A percentile compares a stretch with the other conserved stretches of the same genome.
These are phyloP conservation scores for Procavia capensis DNA, from an alignment of 2,113 vertebrate species.

Conservation along the genomic window DNA sequence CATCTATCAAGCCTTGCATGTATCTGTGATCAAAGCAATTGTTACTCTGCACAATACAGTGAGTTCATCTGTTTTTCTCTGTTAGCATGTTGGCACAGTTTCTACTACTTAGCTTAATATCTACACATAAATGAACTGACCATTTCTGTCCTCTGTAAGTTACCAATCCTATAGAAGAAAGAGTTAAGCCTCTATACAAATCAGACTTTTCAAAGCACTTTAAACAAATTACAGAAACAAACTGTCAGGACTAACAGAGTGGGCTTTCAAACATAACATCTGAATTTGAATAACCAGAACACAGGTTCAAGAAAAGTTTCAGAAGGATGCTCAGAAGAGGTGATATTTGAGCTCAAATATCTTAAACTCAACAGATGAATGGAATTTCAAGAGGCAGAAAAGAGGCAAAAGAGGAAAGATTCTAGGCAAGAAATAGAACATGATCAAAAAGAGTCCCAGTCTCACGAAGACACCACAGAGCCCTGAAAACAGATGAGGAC, in stretches of 20 bases:
- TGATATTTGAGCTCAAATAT: background rate
- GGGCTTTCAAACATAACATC: background rate
- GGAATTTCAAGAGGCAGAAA: background rate
- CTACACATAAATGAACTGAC: background rate
- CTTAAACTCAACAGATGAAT: background rate
- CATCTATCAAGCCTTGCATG: background rate
- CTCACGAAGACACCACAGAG: background rate
- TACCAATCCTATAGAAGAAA: background rate
- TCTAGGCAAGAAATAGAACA: background rate
- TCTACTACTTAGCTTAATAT: too few relatives aligned
- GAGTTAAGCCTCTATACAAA: background rate
- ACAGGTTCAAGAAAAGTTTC: background rate
- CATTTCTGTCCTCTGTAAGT: background rate
- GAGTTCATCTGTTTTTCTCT: background rate
- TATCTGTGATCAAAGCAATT: background rate
- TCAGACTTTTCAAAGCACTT: constrained; percentile 23
- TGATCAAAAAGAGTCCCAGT: background rate
- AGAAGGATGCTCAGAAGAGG: background rate
- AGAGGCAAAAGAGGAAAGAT: background rate
- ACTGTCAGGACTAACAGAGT: background rate
- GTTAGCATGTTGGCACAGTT: background rate
- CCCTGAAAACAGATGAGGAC: background rate
- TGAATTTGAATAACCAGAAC: background rate
- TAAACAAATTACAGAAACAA: background rate
- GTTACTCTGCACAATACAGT: background rate